Conservation (phyloP, 2,888 invertebrate species). For the Dryadula phaetusa region DNA sequence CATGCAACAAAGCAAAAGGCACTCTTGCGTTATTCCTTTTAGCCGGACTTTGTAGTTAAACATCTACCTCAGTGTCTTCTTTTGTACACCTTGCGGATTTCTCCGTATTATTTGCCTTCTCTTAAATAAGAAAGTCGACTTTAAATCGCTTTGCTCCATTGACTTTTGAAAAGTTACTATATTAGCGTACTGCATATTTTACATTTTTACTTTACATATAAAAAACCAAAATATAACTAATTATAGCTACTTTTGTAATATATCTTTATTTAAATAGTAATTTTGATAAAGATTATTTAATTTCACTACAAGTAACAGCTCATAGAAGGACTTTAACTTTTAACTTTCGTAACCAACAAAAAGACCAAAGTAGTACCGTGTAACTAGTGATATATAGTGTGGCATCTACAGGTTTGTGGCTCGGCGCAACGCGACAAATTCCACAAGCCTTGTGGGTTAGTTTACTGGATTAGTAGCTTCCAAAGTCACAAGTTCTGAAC, state of each 20-base stretch:
- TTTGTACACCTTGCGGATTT: conserved; percentile 44
- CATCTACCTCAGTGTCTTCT: conserved; percentile 50
- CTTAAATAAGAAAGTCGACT: conserved; percentile 38
- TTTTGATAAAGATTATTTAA: conserved; percentile 10
- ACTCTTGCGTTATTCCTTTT: conserved; percentile 69
- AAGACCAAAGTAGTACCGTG: conserved; percentile 44
- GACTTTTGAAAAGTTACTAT: conserved; percentile 33
- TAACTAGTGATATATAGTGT: conserved; percentile 47
- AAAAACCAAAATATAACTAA: no score
- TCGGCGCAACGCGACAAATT: conserved; percentile 44
- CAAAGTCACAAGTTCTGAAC: conserved; percentile 18
- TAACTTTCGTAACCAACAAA: conserved; percentile 18
- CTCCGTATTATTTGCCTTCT: conserved; percentile 39
- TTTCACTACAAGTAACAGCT: not conserved
- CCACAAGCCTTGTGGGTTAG: conserved; percentile 42
- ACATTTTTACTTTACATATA: not conserved
- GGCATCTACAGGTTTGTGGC: conserved; percentile 47
- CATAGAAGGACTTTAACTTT: not conserved
- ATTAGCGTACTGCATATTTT: conserved; percentile 30
- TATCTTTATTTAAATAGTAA: not conserved
- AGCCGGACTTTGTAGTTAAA: conserved; percentile 63
- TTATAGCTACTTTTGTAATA: not conserved
- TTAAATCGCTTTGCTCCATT: conserved; percentile 40
- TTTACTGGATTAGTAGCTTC: conserved; percentile 40
- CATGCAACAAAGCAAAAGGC: conserved; percentile 67